Base-by-base conservation (phyloP, 2,888 invertebrate species). In the Meloe dianella region DNA sequence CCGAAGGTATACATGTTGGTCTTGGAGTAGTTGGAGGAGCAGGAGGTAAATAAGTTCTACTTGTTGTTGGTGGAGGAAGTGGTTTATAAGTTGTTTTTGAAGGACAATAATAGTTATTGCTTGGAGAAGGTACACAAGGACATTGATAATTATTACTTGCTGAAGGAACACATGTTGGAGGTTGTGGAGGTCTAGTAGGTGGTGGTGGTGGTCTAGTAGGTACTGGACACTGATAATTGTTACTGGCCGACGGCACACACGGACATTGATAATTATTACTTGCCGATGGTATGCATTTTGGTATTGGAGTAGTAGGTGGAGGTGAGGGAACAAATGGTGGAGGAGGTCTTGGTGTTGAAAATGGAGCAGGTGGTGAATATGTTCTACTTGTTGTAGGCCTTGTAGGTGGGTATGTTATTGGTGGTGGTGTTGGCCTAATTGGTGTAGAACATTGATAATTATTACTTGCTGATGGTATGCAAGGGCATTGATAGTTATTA, bases 361-460 rank as follows among this genome's bases (percentile, higher is more conserved):
- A 20, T 59, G 57, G 63, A 10, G 22, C 58, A 67, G 22, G 60
- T 24, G 24, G 56, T 12, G 35, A 14, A 7, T 47, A 24, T 58
- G 30, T 2, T 24, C 84, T 84, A 84, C 27, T 2, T 3, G 27
- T 27, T 27, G 27, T 27, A 3, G 81, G 67, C 85, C 57, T 57
- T 12, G 2, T 2, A 27, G 69, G 5, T 41, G 66, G 35, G 8
- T 64, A 61, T 20, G 67, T 63, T 29, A 47, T 7, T 47, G 30
- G 9, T 47, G 84, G 84, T 5, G 86, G 85, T 74, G 85, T 75
- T 84, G 81, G 67, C 85, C 57, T 57, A 14, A 67, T 4, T 38
- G 66, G 41, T n/a, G 10, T 5, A 29, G 73, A 71, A 60, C 70
- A 72, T 60, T 70, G 68, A 57, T 41, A 85, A 76, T 71, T 85